phyloP scores from a whole-genome alignment of 2,113 vertebrate species.

The Chinchilla lanigera region DNA sequence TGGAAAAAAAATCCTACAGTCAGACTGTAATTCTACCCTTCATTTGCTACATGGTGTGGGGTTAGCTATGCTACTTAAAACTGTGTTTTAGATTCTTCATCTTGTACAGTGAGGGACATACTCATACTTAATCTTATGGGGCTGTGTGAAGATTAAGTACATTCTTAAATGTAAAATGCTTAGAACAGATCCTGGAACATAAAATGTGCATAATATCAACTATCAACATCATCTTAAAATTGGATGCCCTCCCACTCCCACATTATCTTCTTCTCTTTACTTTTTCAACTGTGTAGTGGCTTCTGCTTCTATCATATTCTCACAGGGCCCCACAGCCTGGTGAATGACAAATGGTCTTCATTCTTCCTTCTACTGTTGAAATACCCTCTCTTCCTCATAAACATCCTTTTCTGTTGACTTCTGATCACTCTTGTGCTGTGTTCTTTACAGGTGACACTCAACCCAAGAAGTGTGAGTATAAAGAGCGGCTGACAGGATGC shows the following conservation, averaged over 20 bases:
- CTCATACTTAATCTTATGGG: neutral
- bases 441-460: neutral
- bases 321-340: neutral
- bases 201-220: neutral
- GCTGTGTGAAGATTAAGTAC: neutral
- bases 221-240: neutral
- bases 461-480: neutral
- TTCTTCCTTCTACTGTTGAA: neutral
- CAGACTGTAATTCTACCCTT: neutral
- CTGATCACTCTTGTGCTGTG: neutral
- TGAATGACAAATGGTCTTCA: neutral
- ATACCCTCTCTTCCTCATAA: neutral
- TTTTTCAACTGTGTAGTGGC: neutral
- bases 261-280: neutral
- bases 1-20: neutral
- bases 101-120: neutral
- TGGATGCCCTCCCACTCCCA: neutral
- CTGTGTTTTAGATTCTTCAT: neutral
- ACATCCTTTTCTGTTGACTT: neutral
- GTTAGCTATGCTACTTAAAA: neutral
- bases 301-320: conserved; percentile 23
- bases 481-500: neutral
- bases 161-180: neutral
- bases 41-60: neutral
- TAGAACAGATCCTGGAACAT: neutral